phyloP scores from a whole-genome alignment of 2,113 vertebrate species.

The Rallus limicola region DNA sequence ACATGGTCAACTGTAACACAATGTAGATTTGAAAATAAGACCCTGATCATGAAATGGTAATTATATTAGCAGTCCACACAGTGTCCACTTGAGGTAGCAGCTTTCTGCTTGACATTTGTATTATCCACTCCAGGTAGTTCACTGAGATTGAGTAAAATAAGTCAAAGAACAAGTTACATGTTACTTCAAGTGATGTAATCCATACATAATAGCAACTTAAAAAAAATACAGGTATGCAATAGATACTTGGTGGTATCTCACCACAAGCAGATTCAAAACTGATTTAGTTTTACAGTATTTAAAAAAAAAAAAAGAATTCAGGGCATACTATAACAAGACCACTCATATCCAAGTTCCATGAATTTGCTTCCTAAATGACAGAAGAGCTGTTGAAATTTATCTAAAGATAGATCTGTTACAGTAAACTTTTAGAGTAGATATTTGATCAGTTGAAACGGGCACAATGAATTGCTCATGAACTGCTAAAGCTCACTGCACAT shows the following conservation, averaged over 20 bases:
- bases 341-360: slow-evolving; percentile 38
- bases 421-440: background rate
- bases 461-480: background rate
- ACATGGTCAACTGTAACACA: accelerated
- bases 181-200: background rate
- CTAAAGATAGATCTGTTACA: background rate
- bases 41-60: background rate
- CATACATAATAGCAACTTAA: background rate
- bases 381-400: background rate
- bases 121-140: background rate
- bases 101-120: background rate
- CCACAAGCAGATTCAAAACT: background rate
- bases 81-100: background rate
- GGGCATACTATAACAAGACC: slow-evolving; percentile 47
- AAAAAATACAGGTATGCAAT: background rate
- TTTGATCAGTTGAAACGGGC: background rate
- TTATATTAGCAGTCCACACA: background rate
- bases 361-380: slow-evolving; percentile 59
- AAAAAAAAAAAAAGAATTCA: background rate
- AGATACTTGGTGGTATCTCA: background rate
- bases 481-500: background rate
- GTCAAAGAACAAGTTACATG: background rate
- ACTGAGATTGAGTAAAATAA: background rate
- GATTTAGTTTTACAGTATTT: background rate
- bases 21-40: background rate